Evolutionary conservation across 1,140 invertebrate species (phyloP), one percentile per base, ranked within the genome.

Genomic region (Drosophila jambulina): DNA sequence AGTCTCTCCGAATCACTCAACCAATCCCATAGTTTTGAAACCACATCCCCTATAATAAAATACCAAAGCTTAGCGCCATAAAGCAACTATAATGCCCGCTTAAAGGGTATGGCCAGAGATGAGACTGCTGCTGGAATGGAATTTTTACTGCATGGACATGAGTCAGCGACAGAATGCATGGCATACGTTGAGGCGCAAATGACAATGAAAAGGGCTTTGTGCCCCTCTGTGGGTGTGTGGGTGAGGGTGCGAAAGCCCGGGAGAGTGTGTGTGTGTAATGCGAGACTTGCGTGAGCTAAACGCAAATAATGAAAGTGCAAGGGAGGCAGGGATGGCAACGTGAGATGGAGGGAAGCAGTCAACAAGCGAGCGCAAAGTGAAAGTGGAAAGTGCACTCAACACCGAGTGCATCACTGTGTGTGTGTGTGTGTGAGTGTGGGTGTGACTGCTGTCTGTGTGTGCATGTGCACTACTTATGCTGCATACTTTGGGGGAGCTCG

Each of bases 351-450:
- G 32, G 63, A 63, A 63, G 84, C 65, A 90, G 85, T 85, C 84
- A 85, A 81, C 81, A 84, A 88, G 84, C 85, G 81, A 90, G 78
- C 78, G 75, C 46, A 71, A 90, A 90, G 81, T 84, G 80, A 90
- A 88, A 84, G 84, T 90, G 81, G 78, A 90, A 88, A 90, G 81
- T 88, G 85, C 85, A 90, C 85, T 88, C 70, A 62, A 74, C 63
- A 38, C 81, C 62, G 53, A 78, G 64, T 69, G 70, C 61, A 58
- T 51, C 45, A 45, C 42, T 60, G 57, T 67, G 27, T 36, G 40
- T 36, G 36, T 21, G 63, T 60, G 57, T 69, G 36, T 38, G 42
- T 32, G 32, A 19, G 61, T 63, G 32, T 36, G 42, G 27, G 51
- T 29, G 49, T 40, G 15, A 5, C 36, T 45, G 65, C 25, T 49